These are phyloP conservation scores for Anoplius nigerrimus DNA, from an alignment of 2,888 invertebrate genomes.

Conservation along the genomic window DNA sequence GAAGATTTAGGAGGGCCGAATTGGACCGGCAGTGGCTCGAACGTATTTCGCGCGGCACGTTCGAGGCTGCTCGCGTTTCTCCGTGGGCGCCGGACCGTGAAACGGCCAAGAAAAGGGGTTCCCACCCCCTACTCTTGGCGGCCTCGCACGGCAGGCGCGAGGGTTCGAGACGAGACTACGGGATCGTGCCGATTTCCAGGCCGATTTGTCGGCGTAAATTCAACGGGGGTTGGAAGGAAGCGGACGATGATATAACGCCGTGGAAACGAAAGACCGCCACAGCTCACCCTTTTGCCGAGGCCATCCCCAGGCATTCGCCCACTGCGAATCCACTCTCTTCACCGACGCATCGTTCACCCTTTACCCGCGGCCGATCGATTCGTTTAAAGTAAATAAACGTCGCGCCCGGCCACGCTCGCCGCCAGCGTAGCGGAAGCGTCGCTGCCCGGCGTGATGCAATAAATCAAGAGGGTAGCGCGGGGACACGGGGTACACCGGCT, in stretches of 20 bases:
- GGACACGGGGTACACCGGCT: conserved; percentile 23
- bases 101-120: conserved; percentile 18
- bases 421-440: conserved; percentile 43
- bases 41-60: conserved; percentile 9
- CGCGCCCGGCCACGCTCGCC: conserved; percentile 44
- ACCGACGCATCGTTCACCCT: conserved; percentile 15
- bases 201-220: conserved; percentile 58
- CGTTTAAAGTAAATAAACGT: conserved; percentile 72
- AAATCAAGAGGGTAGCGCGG: conserved; percentile 53
- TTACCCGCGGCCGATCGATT: conserved; percentile 63
- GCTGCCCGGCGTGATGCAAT: conserved; percentile 53
- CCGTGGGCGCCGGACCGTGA: background rate
- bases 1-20: too few relatives aligned
- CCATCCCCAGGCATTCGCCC: background rate
- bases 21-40: background rate
- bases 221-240: conserved; percentile 47
- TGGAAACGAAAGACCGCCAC: conserved; percentile 46
- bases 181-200: conserved; percentile 27
- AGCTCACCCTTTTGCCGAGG: conserved; percentile 15
- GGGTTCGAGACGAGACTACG: background rate
- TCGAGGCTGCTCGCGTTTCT: conserved; percentile 2
- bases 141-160: too few relatives aligned
- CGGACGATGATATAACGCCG: conserved; percentile 52
- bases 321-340: conserved; percentile 6
- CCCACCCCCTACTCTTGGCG: too few relatives aligned